Percentiles rank a stretch among this genome's conserved stretches.
These are phyloP conservation scores for Ophion obscuratus DNA, from an alignment of 2,888 invertebrate species.

Conservation along the genomic window DNA sequence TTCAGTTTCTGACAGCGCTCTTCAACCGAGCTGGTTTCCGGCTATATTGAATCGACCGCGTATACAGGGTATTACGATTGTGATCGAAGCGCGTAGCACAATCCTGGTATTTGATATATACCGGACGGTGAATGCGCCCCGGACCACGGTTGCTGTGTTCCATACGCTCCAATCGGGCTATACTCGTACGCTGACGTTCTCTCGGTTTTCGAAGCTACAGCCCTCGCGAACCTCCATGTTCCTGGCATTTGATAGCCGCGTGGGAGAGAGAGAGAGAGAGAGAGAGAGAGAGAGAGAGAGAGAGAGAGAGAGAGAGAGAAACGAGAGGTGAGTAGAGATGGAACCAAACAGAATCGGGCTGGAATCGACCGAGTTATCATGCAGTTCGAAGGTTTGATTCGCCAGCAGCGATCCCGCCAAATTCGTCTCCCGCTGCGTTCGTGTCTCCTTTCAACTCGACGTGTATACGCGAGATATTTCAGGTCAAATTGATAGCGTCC, in stretches of 20 bases:
- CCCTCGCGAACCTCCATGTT: slow-evolving; percentile 29
- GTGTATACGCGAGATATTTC: not conserved
- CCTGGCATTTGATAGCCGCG: slow-evolving; percentile 4
- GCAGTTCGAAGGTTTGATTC: slow-evolving; percentile 41
- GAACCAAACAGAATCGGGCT: slow-evolving; percentile 19
- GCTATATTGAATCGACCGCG: slow-evolving; percentile 49
- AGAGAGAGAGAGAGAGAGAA: slow-evolving; percentile 4
- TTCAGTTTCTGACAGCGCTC: slow-evolving; percentile 33
- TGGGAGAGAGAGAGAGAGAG: not conserved
- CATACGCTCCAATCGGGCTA: not conserved
- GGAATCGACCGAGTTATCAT: slow-evolving; percentile 55
- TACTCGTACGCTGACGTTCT: slow-evolving; percentile 5
- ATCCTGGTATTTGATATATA: slow-evolving; percentile 60
- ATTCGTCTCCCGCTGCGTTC: slow-evolving; percentile 13
- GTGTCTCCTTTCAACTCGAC: not conserved
- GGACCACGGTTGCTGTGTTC: slow-evolving; percentile 21
- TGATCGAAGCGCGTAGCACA: slow-evolving; percentile 51
- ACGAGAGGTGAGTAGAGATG: not conserved
- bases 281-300: slow-evolving; percentile 13
- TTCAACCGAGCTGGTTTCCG: slow-evolving; percentile 38
- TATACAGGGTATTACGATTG: slow-evolving; percentile 52
- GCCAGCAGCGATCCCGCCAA: slow-evolving; percentile 38
- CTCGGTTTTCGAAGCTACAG: slow-evolving; percentile 39
- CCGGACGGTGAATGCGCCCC: slow-evolving; percentile 53
- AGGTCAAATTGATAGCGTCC: not conserved